These are phyloP conservation scores for Pygocentrus nattereri DNA, from an alignment of 2,797 vertebrate genomes.

Conservation along the genomic window DNA sequence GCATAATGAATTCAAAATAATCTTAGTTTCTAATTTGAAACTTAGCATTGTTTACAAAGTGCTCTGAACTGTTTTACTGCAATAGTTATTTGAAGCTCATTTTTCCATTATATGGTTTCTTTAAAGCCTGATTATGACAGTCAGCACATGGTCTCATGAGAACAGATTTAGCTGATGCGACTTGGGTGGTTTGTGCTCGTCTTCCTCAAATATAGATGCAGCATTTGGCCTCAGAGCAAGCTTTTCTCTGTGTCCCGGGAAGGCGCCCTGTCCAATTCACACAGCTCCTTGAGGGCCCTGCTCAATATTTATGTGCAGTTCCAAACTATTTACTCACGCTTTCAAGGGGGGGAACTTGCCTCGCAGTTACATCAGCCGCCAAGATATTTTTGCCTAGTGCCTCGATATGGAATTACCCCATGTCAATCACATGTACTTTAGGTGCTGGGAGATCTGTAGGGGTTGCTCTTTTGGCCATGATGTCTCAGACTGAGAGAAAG, in stretches of 20 bases:
- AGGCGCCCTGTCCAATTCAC: conserved; percentile 7
- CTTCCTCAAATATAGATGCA: conserved; percentile 20
- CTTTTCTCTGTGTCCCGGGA: neutral
- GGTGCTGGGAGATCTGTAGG: conserved; percentile 17
- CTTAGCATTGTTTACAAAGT: neutral
- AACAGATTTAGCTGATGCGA: neutral
- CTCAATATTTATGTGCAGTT: conserved; percentile 23
- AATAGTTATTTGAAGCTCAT: neutral
- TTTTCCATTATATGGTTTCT: neutral
- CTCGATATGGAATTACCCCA: conserved; percentile 23
- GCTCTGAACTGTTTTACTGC: neutral
- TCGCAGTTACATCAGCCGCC: conserved; percentile 70
- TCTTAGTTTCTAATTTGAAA: neutral
- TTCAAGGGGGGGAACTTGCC: conserved; percentile 54
- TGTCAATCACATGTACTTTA: conserved; percentile 3
- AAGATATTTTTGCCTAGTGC: conserved; percentile 52
- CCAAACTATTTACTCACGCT: conserved; percentile 7
- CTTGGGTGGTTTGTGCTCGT: neutral
- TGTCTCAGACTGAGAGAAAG: neutral
- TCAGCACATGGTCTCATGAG: neutral
- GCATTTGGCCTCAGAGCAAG: conserved; percentile 24
- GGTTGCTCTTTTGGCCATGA: neutral
- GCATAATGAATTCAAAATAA: too few species aligned
- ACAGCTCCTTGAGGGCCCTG: neutral
- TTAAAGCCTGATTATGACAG: neutral